A percentile compares a stretch with the other conserved stretches of the same genome.
These are phyloP conservation scores for Drosophila incognita DNA, from an alignment of 2,888 invertebrate species.

Conservation along the genomic window DNA sequence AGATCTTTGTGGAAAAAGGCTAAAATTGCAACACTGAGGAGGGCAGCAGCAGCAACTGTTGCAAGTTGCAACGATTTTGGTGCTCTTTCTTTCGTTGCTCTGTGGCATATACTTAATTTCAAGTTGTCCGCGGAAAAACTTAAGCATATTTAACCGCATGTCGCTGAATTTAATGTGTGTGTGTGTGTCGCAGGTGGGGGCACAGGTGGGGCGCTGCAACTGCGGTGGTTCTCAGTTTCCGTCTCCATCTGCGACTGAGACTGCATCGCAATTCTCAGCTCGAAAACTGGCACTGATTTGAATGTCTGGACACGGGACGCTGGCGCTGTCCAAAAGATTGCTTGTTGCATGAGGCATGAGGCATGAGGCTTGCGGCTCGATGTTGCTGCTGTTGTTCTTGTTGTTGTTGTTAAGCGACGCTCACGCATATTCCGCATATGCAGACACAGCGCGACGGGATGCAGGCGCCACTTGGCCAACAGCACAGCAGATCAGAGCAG, in stretches of 20 bases:
- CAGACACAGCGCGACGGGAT: slow-evolving; percentile 85
- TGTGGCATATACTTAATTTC: slow-evolving; percentile 79
- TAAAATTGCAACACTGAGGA: background rate
- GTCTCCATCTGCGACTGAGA: slow-evolving; percentile 1
- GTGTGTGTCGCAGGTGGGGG: slow-evolving; percentile 46
- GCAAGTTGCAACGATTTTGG: slow-evolving; percentile 52
- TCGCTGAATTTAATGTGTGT: slow-evolving; percentile 71
- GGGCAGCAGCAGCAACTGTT: slow-evolving; percentile 47
- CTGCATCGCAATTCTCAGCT: slow-evolving; percentile 31
- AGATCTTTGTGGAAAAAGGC: background rate
- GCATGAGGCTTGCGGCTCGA: slow-evolving; percentile 23
- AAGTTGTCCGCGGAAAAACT: slow-evolving; percentile 74
- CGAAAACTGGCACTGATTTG: slow-evolving; percentile 69
- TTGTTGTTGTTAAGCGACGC: slow-evolving; percentile 57
- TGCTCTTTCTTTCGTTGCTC: slow-evolving; percentile 14
- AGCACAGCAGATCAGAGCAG: slow-evolving; percentile 33
- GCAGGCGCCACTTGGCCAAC: slow-evolving; percentile 84
- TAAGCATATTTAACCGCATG: slow-evolving; percentile 80
- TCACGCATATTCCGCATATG: slow-evolving; percentile 83
- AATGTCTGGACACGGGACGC: slow-evolving; percentile 58
- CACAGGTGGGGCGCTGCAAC: slow-evolving; percentile 28
- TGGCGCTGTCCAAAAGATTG: slow-evolving; percentile 48
- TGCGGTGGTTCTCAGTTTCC: slow-evolving; percentile 38
- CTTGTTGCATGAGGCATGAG: slow-evolving; percentile 23
- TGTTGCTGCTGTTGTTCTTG: slow-evolving; percentile 5